Base-by-base conservation (phyloP, 2,113 vertebrate genomes). In the Oryzias curvinotus region DNA sequence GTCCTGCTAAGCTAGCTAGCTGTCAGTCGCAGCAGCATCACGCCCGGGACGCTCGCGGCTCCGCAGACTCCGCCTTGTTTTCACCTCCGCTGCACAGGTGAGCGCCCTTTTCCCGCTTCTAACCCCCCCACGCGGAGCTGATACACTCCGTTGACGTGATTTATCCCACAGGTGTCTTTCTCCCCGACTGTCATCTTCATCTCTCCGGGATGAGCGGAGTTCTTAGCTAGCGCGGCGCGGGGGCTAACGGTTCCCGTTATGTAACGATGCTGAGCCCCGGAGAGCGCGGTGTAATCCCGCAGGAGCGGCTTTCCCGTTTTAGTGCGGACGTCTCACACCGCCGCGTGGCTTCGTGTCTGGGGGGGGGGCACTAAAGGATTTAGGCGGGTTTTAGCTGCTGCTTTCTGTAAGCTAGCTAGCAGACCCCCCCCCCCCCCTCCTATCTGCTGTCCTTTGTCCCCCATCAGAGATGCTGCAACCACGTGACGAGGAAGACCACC, bases 381-480 rank as follows among this genome's bases (percentile, higher is more conserved):
- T 28, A 6, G 26, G 42, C 42, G 16, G 43, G 14, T 16, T 16
- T 7, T 17, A 45, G 44, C 44, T 45, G 15, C 15, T 16, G 44
- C 44, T 53, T n/a, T 26, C 1, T 17, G 55, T 17, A 61, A 52
- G 18, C 21, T 69, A 50, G 14, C 50, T 68, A 65, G 69, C 57
- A 61, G 10, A n/a, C 49, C 41, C 72, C 71, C 48, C 56, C 28
- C 58, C 18, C 55, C 7, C 57, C 42, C 25, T 41, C n/a, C 77
- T 81, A 75, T 84, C 75, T 83, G 79, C 52, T 71, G 66, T 62
- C 70, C 81, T 88, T 87, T 88, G 85, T 87, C 72, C 76, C 48
- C 4, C 4, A 23, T 1, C 21, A 16, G 19, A 68, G 58, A 54
- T 43, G 63, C 62, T 45, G 52, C 54, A 49, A 18, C 12, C 14